phyloP scores from a whole-genome alignment of 2,888 invertebrate species.

The Polymixis lichenea region DNA sequence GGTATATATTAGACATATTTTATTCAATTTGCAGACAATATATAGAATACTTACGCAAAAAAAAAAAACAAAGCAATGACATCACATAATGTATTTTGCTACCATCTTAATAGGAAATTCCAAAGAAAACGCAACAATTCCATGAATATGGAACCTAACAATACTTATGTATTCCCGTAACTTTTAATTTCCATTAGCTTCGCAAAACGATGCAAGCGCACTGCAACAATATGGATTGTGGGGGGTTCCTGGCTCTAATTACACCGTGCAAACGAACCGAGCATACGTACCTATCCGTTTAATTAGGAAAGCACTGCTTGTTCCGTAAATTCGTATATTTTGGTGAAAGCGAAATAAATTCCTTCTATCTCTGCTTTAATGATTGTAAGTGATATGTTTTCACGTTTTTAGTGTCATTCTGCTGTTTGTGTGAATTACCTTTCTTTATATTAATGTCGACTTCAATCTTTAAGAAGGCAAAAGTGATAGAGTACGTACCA shows the following conservation, averaged over 20 bases:
- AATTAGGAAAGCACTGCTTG: conserved; percentile 50
- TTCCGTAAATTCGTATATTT: conserved; percentile 40
- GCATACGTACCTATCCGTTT: conserved; percentile 48
- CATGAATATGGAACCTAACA: conserved; percentile 10
- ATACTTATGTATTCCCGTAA: conserved; percentile 21
- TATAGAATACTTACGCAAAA: too few relatives aligned
- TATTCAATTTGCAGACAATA: too few relatives aligned
- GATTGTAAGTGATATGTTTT: conserved; percentile 30
- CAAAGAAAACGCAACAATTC: conserved; percentile 16
- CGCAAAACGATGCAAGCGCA: conserved; percentile 45
- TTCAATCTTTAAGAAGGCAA: too few relatives aligned
- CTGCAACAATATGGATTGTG: conserved; percentile 60
- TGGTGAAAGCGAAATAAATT: conserved; percentile 41
- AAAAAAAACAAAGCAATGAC: too few relatives aligned
- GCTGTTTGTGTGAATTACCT: neutral
- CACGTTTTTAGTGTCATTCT: neutral
- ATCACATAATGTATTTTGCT: too few relatives aligned
- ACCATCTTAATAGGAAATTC: neutral
- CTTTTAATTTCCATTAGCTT: conserved; percentile 51
- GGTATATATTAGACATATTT: neutral
- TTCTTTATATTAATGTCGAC: neutral
- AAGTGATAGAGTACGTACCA: too few relatives aligned
- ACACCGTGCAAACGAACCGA: conserved; percentile 55
- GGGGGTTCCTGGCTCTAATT: conserved; percentile 48
- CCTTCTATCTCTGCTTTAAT: conserved; percentile 31